Evolutionary conservation across 2,888 invertebrate genomes (phyloP).

Genomic region (Drosophila atroscutellata): DNA sequence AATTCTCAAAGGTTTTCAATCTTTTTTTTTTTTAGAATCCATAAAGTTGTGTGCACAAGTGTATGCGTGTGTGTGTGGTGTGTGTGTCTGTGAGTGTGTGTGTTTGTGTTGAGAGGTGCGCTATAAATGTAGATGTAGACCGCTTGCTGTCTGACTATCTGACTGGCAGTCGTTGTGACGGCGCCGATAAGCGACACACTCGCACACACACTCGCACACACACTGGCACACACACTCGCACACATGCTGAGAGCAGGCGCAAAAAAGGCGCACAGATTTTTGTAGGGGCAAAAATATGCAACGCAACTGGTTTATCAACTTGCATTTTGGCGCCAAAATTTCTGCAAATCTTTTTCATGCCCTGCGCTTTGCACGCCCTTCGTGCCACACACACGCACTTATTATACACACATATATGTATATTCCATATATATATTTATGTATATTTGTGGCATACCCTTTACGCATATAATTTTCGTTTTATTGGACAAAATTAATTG

Average conservation of each 20-base stretch:
- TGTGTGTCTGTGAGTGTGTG: slow-evolving; percentile 34
- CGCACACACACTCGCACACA: slow-evolving; percentile 6
- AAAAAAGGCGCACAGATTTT: slow-evolving; percentile 69
- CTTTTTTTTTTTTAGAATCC: slow-evolving; percentile 44
- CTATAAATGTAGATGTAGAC: slow-evolving; percentile 74
- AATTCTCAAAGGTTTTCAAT: slow-evolving; percentile 33
- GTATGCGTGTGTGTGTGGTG: slow-evolving; percentile 33
- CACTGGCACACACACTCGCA: slow-evolving; percentile 16
- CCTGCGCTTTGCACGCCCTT: slow-evolving; percentile 71
- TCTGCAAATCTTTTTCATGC: slow-evolving; percentile 80
- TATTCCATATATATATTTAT: slow-evolving; percentile 7
- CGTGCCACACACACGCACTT: slow-evolving; percentile 46
- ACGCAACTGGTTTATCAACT: slow-evolving; percentile 80
- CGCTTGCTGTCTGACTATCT: slow-evolving; percentile 52
- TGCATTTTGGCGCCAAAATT: slow-evolving; percentile 83
- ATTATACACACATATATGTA: not conserved
- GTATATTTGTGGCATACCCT: slow-evolving; percentile 41
- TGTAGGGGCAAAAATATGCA: slow-evolving; percentile 68
- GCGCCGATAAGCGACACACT: slow-evolving; percentile 67
- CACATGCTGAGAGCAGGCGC: slow-evolving; percentile 26
- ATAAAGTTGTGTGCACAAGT: slow-evolving; percentile 65
- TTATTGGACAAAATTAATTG: slow-evolving; percentile 79
- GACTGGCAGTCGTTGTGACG: slow-evolving; percentile 53
- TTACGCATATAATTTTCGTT: slow-evolving; percentile 75
- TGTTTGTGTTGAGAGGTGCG: slow-evolving; percentile 34